Percentiles rank a stretch among this genome's conserved stretches.
These are phyloP conservation scores for Sigmodon hispidus DNA, from an alignment of 2,113 vertebrate genomes.

Conservation along the genomic window DNA sequence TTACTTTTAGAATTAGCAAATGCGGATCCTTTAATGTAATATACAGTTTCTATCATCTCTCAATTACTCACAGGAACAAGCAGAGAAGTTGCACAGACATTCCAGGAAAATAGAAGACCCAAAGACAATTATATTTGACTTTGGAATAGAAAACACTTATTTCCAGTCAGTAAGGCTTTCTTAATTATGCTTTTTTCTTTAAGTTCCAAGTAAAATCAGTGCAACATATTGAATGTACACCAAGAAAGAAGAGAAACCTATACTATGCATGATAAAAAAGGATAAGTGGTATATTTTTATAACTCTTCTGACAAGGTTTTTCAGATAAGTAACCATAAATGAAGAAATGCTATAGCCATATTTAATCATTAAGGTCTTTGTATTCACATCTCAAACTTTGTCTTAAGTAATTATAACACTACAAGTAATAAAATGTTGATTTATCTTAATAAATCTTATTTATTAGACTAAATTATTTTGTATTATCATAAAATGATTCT, in stretches of 20 bases:
- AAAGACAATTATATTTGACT: conserved; percentile 48
- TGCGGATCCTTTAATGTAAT: conserved; percentile 59
- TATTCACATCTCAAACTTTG: not conserved
- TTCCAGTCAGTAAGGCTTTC: conserved; percentile 7
- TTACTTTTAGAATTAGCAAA: conserved; percentile 63
- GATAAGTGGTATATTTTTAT: not conserved
- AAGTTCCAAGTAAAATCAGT: conserved; percentile 25
- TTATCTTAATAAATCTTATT: conserved; percentile 21
- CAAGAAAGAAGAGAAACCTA: accelerated
- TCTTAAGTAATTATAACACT: not conserved
- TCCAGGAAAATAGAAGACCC: conserved; percentile 26
- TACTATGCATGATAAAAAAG: not conserved
- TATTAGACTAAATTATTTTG: conserved; percentile 43
- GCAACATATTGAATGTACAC: not conserved
- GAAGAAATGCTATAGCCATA: not conserved
- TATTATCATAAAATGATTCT: conserved; percentile 28
- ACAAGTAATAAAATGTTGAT: not conserved
- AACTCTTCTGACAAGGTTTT: not conserved
- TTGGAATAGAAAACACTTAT: conserved; percentile 11
- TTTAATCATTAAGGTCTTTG: not conserved
- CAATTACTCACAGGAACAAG: conserved; percentile 54
- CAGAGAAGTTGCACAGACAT: conserved; percentile 17
- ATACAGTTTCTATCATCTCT: conserved; percentile 58
- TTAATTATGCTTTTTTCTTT: not conserved
- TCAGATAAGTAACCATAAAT: not conserved